Evolutionary conservation across 2,113 vertebrate species (phyloP).

Genomic region (Oryzias curvinotus): DNA sequence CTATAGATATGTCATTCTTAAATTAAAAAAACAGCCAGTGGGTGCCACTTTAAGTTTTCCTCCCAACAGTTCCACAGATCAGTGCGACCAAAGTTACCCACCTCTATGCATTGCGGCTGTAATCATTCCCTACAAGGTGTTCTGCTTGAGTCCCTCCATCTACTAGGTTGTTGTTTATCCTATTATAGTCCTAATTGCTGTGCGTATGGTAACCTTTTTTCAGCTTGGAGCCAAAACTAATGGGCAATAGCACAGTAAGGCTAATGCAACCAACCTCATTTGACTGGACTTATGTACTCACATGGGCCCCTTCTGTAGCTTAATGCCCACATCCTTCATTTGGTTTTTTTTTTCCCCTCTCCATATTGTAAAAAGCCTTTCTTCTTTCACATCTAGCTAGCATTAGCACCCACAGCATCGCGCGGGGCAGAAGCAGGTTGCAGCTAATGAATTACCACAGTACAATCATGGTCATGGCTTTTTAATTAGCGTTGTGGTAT

Average conservation of each 20-base stretch:
- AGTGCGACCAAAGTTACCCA: constrained; percentile 61
- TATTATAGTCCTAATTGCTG: constrained; percentile 75
- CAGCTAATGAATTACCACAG: constrained; percentile 75
- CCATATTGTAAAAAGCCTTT: constrained; percentile 27
- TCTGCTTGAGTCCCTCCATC: constrained; percentile 62
- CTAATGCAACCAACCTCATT: constrained; percentile 64
- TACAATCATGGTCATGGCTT: constrained; percentile 73
- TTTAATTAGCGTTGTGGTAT: constrained; percentile 79
- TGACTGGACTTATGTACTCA: constrained; percentile 65
- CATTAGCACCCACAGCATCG: constrained; percentile 29
- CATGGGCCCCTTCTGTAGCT: constrained; percentile 50
- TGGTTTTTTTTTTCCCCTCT: constrained; percentile 21
- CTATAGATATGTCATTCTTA: constrained; percentile 47
- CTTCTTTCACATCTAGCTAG: constrained; percentile 39
- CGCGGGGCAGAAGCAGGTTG: constrained; percentile 58
- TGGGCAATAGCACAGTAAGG: constrained; percentile 64
- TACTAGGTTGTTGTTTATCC: constrained; percentile 76
- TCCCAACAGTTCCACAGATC: constrained; percentile 58
- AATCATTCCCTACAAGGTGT: constrained; percentile 63
- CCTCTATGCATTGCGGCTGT: constrained; percentile 51
- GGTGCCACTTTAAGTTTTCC: constrained; percentile 58
- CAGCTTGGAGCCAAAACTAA: constrained; percentile 65
- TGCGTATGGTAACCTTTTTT: constrained; percentile 74
- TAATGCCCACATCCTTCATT: constrained; percentile 64
- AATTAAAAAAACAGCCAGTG: constrained; percentile 38